A percentile compares a stretch with the other conserved stretches of the same genome.
These are phyloP conservation scores for Caranx melampygus DNA, from an alignment of 2,113 vertebrate species.

Conservation along the genomic window DNA sequence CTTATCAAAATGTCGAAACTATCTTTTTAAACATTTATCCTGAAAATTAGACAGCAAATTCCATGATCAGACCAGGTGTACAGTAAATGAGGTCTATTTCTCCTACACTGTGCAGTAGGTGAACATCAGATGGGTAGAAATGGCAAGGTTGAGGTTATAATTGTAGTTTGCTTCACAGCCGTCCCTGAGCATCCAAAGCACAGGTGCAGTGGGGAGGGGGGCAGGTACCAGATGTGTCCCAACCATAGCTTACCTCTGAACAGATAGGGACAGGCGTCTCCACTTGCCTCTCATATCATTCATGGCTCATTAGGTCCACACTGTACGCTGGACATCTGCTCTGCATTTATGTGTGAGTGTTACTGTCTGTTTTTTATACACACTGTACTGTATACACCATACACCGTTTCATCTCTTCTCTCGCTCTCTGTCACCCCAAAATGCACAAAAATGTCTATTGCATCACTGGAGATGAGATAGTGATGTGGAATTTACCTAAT, in stretches of 20 bases:
- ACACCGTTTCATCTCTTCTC: not conserved
- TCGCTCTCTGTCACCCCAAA: not conserved
- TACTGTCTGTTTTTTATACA: slow-evolving; percentile 26
- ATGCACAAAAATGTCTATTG: not conserved
- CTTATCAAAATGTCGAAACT: not conserved
- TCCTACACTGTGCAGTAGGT: slow-evolving; percentile 18
- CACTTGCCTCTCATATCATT: slow-evolving; percentile 75
- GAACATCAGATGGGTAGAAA: slow-evolving; percentile 47
- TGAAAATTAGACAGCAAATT: not conserved
- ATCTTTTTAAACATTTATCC: not conserved
- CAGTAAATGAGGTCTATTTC: not conserved
- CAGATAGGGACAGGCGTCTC: slow-evolving; percentile 64
- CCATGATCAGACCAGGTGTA: not conserved
- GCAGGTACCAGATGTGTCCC: slow-evolving; percentile 76
- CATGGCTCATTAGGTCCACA: slow-evolving; percentile 79
- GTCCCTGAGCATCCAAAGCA: slow-evolving; percentile 66
- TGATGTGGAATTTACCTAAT: not conserved
- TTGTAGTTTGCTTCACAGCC: slow-evolving; percentile 49
- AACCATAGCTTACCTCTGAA: slow-evolving; percentile 49
- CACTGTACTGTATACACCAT: not conserved
- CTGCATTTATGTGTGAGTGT: slow-evolving; percentile 36
- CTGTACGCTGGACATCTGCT: slow-evolving; percentile 76
- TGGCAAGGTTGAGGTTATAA: slow-evolving; percentile 44
- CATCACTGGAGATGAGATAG: not conserved
- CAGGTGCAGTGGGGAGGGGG: slow-evolving; percentile 65